Evolutionary conservation across 2,888 invertebrate genomes (phyloP).

Genomic region (Chirona hameri): DNA sequence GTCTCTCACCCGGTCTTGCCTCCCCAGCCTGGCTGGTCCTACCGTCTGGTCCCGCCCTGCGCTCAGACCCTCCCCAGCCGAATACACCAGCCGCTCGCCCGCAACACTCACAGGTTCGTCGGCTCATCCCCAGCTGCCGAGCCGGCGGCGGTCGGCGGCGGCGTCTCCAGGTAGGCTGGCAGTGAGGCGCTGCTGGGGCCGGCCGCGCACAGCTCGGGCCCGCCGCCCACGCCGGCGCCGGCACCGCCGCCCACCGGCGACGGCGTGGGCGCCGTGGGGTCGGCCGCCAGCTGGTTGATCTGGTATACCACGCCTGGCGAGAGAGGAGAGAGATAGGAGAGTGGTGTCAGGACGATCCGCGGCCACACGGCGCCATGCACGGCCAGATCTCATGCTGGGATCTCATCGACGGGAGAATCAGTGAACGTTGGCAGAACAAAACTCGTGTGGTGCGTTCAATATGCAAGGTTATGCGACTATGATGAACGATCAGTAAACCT

Average conservation of each 20-base stretch:
- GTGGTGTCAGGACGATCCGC: no score
- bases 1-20: no score
- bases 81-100: neutral
- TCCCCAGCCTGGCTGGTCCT: no score
- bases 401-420: no score
- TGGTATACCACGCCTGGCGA: conserved; percentile 79
- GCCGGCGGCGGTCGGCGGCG: neutral
- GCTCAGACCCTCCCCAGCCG: no score
- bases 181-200: conserved; percentile 42
- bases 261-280: conserved; percentile 47
- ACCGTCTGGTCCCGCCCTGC: neutral
- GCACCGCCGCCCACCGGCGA: conserved; percentile 36
- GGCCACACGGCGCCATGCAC: no score
- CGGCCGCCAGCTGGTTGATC: conserved; percentile 66
- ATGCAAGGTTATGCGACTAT: no score
- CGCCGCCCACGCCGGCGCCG: conserved; percentile 37
- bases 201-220: conserved; percentile 41
- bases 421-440: no score
- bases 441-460: no score
- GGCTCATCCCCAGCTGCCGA: conserved; percentile 2
- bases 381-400: no score
- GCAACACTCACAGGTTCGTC: neutral
- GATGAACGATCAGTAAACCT: no score
- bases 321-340: neutral
- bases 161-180: conserved; percentile 25